Evolutionary conservation across 2,797 vertebrate species (phyloP).

Genomic region (Anguilla obscura): DNA sequence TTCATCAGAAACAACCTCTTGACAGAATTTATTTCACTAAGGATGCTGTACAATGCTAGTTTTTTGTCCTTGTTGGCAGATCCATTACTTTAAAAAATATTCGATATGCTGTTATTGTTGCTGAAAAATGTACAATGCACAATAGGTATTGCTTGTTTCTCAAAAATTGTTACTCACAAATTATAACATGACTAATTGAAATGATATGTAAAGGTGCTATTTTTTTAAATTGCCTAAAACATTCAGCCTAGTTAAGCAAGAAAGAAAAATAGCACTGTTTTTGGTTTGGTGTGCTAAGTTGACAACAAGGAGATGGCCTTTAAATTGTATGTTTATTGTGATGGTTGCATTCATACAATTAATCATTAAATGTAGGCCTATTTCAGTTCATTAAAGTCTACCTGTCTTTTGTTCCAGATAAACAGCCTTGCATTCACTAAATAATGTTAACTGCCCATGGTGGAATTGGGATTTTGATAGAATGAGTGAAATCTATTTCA

Average conservation of each 20-base stretch:
- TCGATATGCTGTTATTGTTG: not conserved
- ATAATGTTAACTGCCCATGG: not conserved
- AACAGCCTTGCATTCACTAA: not conserved
- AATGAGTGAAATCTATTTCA: not conserved
- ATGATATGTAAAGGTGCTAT: not conserved
- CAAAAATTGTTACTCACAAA: too few relatives aligned
- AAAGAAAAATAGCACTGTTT: not conserved
- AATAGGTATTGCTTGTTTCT: too few relatives aligned
- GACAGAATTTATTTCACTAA: too few relatives aligned
- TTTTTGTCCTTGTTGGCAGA: not conserved
- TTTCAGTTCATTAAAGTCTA: too few relatives aligned
- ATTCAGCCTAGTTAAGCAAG: not conserved
- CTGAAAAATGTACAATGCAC: too few relatives aligned
- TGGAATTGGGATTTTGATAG: not conserved
- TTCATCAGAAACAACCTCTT: not conserved
- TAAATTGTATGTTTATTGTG: not conserved
- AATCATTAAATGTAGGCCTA: too few relatives aligned
- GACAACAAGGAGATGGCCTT: not conserved
- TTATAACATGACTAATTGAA: not conserved
- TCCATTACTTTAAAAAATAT: not conserved
- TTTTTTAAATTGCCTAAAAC: not conserved
- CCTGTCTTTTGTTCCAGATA: not conserved
- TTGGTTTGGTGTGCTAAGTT: not conserved
- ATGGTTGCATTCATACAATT: not conserved
- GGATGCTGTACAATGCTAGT: not conserved